Evolutionary conservation across 1,140 invertebrate species (phyloP).

Genomic region (Drosophila arizonae): DNA sequence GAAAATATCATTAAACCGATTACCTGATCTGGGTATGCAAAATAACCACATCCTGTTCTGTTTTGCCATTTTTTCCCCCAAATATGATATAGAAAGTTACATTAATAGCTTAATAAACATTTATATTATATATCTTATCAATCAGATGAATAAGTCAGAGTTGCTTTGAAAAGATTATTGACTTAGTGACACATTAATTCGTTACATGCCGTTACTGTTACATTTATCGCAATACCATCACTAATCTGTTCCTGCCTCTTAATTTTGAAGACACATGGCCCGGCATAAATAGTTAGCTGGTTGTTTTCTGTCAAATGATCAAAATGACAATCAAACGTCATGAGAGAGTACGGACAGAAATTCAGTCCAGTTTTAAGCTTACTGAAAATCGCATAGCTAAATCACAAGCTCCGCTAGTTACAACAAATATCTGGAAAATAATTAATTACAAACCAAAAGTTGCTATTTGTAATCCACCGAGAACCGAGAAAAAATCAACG

Average conservation of each 20-base stretch:
- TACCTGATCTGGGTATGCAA: constrained; percentile 2
- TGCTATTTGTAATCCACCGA: background rate
- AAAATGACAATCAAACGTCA: background rate
- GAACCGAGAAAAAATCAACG: background rate
- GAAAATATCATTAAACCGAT: background rate
- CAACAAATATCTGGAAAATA: background rate
- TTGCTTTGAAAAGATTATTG: constrained; percentile 1
- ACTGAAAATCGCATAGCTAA: background rate
- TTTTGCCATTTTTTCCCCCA: background rate
- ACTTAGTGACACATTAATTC: background rate
- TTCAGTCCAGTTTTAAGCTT: constrained; percentile 15
- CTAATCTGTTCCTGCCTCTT: constrained; percentile 29
- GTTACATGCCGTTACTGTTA: constrained; percentile 1
- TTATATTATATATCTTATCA: constrained; percentile 3
- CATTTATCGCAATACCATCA: background rate
- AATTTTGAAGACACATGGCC: constrained; percentile 48
- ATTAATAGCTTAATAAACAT: constrained; percentile 1
- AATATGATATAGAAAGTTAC: background rate
- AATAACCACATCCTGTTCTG: background rate
- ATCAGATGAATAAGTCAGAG: background rate
- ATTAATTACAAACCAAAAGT: background rate
- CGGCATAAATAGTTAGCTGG: constrained; percentile 8
- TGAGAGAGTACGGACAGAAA: constrained; percentile 22
- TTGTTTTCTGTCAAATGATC: background rate
- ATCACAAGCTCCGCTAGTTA: background rate